Conservation (phyloP, 2,797 vertebrate species). For the Psittacula derbiana region DNA sequence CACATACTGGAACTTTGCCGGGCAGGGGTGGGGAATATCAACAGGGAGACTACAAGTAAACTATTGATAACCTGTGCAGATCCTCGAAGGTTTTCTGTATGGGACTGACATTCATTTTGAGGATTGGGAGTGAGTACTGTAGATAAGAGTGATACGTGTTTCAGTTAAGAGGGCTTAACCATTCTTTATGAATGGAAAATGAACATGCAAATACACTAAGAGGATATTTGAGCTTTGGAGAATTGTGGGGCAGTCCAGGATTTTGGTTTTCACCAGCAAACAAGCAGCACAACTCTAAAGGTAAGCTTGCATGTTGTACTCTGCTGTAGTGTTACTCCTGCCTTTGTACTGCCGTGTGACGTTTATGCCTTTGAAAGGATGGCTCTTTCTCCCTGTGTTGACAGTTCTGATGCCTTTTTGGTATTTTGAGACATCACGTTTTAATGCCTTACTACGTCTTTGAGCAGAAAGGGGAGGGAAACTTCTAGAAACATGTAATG, state of each 20-base stretch:
- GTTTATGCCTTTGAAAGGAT: background rate
- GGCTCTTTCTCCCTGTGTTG: background rate
- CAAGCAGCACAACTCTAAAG: background rate
- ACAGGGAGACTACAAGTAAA: background rate
- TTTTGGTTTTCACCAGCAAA: background rate
- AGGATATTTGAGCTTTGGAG: background rate
- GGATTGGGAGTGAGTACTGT: background rate
- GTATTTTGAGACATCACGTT: background rate
- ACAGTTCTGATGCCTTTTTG: accelerated
- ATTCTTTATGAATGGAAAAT: background rate
- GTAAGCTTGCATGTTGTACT: background rate
- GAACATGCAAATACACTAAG: background rate
- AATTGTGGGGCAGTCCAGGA: background rate
- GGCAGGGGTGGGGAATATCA: background rate
- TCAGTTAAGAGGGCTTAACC: background rate
- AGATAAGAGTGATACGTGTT: background rate
- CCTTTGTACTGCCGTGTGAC: background rate
- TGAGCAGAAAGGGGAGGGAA: background rate
- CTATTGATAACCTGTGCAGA: background rate
- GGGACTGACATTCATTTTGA: background rate
- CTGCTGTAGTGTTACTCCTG: background rate
- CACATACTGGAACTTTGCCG: background rate
- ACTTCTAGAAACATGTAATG: background rate
- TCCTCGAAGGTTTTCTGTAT: background rate
- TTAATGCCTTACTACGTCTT: background rate